phyloP scores from a whole-genome alignment of 2,888 invertebrate genomes.

The Polyploca ridens region DNA sequence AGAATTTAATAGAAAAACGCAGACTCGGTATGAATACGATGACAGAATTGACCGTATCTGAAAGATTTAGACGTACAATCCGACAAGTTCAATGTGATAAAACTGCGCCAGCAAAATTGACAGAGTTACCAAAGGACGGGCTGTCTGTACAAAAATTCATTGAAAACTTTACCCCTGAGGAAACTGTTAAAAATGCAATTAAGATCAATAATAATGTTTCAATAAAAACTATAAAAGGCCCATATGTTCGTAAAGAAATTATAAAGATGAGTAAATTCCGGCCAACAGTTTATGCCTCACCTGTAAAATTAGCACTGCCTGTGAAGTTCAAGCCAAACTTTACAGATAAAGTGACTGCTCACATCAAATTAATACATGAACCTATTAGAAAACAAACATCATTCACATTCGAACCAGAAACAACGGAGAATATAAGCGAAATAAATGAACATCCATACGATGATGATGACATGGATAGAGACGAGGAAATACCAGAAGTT shows the following conservation, averaged over 20 bases:
- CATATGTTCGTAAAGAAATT: slow-evolving; percentile 23
- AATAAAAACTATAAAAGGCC: slow-evolving; percentile 36
- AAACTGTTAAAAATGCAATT: slow-evolving; percentile 28
- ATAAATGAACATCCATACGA: slow-evolving; percentile 30
- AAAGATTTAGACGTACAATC: slow-evolving; percentile 54
- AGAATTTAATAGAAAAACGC: slow-evolving; percentile 59
- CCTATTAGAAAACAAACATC: background rate
- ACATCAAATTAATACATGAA: slow-evolving; percentile 45
- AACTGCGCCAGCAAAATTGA: slow-evolving; percentile 44
- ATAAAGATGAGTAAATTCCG: slow-evolving; percentile 63
- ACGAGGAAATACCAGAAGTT: slow-evolving; percentile 61
- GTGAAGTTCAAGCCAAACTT: slow-evolving; percentile 46
- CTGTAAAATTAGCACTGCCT: slow-evolving; percentile 54
- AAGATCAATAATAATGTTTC: slow-evolving; percentile 36
- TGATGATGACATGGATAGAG: slow-evolving; percentile 30
- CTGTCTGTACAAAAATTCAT: slow-evolving; percentile 68
- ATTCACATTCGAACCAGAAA: background rate
- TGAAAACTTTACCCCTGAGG: slow-evolving; percentile 69
- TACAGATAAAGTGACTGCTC: slow-evolving; percentile 38
- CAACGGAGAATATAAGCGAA: slow-evolving; percentile 10
- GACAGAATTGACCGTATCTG: slow-evolving; percentile 27
- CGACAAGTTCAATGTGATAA: slow-evolving; percentile 45
- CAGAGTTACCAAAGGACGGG: slow-evolving; percentile 32
- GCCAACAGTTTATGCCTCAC: slow-evolving; percentile 12
- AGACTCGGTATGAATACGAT: slow-evolving; percentile 32